Evolutionary conservation across 2,888 invertebrate genomes (phyloP), one percentile per base, ranked within the genome.

Genomic region (Drosophila mayaguana): DNA sequence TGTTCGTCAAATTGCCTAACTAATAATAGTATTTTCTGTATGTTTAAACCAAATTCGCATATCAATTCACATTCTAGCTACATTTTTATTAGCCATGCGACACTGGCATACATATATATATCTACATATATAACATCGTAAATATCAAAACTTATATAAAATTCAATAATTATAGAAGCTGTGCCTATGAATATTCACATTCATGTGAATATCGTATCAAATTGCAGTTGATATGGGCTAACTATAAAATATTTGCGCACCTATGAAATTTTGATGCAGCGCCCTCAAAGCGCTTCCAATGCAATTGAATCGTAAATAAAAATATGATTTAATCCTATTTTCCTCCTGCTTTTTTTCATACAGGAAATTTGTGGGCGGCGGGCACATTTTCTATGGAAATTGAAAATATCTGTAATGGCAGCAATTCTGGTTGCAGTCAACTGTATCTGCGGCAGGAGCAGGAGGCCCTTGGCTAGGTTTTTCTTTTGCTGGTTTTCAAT

Each of bases 341-440:
- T 8, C 4, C 16, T 36, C 1, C 36, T 48, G n/a, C 36, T 50
- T 50, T 61, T 36, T 64, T 56, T 42, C n/a, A 9, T n/a, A n/a
- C n/a, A 9, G 40, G n/a, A 40, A 40, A 50, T 72, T 62, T 64
- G 75, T 36, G 54, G 38, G 25, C 22, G 25, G n/a, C 22, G 25
- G 25, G 2, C 28, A 25, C 38, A 42, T 66, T 75, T 65, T 80
- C 66, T 60, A 69, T 75, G 72, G 51, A 64, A 78, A 78, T 81
- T 72, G 72, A 73, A 79, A 81, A 78, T 75, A 71, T 71, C 28
- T 68, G 68, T 75, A 80, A 69, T 71, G 82, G 64, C 43, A 50
- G 50, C 50, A 34, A 14, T 18, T 18, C 45, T 12, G 50, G 32
- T 8, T 50, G 50, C 50, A 50, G 50, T 11, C 2, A n/a, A n/a